A percentile compares a stretch with the other conserved stretches of the same genome.
phyloP scores from a whole-genome alignment of 2,888 invertebrate genomes.

The Drosophila rellima region DNA sequence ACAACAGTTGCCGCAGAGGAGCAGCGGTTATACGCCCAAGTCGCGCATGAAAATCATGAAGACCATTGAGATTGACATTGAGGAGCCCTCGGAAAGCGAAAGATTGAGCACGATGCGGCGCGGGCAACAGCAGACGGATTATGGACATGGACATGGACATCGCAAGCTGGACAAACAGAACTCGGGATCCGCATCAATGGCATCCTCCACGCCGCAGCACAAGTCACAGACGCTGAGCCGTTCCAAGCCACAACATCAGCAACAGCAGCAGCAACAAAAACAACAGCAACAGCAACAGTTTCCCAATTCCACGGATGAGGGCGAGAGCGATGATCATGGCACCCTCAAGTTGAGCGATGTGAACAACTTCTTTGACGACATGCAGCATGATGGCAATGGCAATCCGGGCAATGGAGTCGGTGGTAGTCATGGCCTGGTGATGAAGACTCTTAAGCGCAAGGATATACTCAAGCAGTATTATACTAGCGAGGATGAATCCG shows the following conservation, averaged over 20 bases:
- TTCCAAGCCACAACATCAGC: conserved; percentile 48
- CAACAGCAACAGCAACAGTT: conserved; percentile 54
- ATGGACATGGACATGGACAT: conserved; percentile 44
- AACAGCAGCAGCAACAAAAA: conserved; percentile 41
- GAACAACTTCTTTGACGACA: conserved; percentile 86
- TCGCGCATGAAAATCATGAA: conserved; percentile 85
- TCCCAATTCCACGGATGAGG: conserved; percentile 81
- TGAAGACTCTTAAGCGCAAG: conserved; percentile 91
- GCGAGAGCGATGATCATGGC: conserved; percentile 84
- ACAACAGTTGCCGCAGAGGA: conserved; percentile 45
- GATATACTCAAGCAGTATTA: conserved; percentile 91
- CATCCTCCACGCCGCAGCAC: conserved; percentile 59
- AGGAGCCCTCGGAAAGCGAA: conserved; percentile 81
- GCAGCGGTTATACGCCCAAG: conserved; percentile 81
- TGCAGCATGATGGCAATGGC: conserved; percentile 55
- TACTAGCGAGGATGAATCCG: conserved; percentile 88
- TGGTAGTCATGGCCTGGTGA: conserved; percentile 88
- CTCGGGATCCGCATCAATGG: conserved; percentile 43
- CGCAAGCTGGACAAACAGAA: conserved; percentile 67
- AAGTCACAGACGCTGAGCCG: conserved; percentile 67
- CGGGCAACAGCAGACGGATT: conserved; percentile 69
- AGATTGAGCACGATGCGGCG: conserved; percentile 78
- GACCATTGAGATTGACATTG: conserved; percentile 84
- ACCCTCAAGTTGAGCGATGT: conserved; percentile 87
- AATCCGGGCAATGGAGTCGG: conserved; percentile 87